These are phyloP conservation scores for Rhamphomyia laevipes DNA, from an alignment of 2,888 invertebrate species.

Conservation along the genomic window DNA sequence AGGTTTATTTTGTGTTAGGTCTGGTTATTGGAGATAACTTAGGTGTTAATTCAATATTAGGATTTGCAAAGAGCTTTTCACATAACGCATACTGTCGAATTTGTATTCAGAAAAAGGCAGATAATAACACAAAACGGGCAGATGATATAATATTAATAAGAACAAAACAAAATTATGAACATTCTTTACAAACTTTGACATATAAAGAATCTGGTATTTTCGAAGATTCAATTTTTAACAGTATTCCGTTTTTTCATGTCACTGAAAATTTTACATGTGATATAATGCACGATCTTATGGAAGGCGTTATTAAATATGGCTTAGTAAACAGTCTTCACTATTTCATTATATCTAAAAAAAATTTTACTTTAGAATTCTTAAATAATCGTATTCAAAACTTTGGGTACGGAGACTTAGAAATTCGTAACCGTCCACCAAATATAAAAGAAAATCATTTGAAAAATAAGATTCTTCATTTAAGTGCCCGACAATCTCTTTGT, in stretches of 20 bases:
- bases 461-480: background rate
- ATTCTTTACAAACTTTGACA: background rate
- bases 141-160: background rate
- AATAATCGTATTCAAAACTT: slow-evolving; percentile 7
- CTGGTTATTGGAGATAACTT: slow-evolving; percentile 6
- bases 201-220: slow-evolving; percentile 2
- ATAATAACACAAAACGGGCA: background rate
- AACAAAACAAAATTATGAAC: background rate
- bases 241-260: slow-evolving; percentile 5
- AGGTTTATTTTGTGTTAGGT: slow-evolving; percentile 4
- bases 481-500: background rate
- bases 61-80: slow-evolving; percentile 1
- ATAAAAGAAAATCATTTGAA: slow-evolving; percentile 1
- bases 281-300: slow-evolving; percentile 11
- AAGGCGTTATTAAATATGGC: slow-evolving; percentile 8
- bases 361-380: slow-evolving; percentile 3
- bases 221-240: slow-evolving; percentile 6
- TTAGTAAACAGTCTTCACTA: slow-evolving; percentile 4
- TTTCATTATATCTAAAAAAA: slow-evolving; percentile 3
- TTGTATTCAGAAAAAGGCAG: background rate
- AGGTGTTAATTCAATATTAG: slow-evolving; percentile 2
- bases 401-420: slow-evolving; percentile 5
- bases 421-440: slow-evolving; percentile 1
- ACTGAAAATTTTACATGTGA: slow-evolving; percentile 5
- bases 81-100: slow-evolving; percentile 4